phyloP scores from a whole-genome alignment of 2,888 invertebrate species.

The Heliconius sara region DNA sequence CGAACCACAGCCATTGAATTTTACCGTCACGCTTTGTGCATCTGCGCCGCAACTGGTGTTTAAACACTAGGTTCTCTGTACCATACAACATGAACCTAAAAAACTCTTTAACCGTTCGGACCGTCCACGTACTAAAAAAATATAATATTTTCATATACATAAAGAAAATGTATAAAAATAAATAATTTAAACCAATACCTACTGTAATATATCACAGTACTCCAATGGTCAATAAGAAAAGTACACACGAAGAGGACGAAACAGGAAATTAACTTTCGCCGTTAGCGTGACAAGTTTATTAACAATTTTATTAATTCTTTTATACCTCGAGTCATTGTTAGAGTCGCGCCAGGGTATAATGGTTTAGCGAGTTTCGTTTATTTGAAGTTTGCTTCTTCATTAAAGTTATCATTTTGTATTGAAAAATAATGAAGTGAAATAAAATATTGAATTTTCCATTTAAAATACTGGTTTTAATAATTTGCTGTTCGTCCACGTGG shows the following conservation, averaged over 20 bases:
- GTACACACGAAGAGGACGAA: constrained; percentile 62
- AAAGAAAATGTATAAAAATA: too few species aligned
- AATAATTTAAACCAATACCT: background rate
- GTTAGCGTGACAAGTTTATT: constrained; percentile 81
- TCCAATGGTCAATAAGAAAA: background rate
- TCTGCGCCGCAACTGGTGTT: too few species aligned
- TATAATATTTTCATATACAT: too few species aligned
- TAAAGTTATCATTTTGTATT: constrained; percentile 13
- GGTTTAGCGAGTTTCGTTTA: constrained; percentile 4
- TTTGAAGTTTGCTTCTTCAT: constrained; percentile 5
- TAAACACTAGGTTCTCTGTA: too few species aligned
- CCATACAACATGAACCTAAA: too few species aligned
- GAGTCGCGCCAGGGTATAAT: constrained; percentile 34
- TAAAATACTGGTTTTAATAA: background rate
- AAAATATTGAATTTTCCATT: background rate
- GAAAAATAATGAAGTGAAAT: background rate
- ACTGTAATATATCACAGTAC: background rate
- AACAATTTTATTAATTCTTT: constrained; percentile 74
- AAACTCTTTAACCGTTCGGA: too few species aligned
- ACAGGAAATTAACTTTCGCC: constrained; percentile 81
- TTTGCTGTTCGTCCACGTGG: background rate
- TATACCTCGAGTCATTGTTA: constrained; percentile 51
- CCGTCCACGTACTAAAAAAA: too few species aligned
- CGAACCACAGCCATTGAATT: too few species aligned
- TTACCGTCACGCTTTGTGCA: too few species aligned